Conservation (phyloP, 2,888 invertebrate species). For the Sphinx pinastri region DNA sequence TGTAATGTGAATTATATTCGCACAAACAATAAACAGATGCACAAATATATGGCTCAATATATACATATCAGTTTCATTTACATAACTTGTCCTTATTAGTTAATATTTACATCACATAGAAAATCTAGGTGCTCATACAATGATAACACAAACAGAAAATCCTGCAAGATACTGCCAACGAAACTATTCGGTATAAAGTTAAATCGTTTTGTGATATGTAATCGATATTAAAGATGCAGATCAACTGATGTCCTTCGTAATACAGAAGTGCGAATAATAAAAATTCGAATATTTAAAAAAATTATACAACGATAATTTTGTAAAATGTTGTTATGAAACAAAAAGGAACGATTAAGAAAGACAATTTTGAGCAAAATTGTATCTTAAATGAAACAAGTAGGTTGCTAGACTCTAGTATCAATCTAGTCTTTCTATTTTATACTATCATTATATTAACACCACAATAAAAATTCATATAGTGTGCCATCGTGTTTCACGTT, state of each 20-base stretch:
- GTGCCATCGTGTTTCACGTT: too few species aligned
- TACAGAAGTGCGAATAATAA: neutral
- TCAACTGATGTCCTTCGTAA: neutral
- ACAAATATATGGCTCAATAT: constrained; percentile 56
- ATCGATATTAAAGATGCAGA: neutral
- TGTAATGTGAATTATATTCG: constrained; percentile 69
- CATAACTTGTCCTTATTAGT: constrained; percentile 59
- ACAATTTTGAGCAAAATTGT: neutral
- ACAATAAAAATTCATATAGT: too few species aligned
- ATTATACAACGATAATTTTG: neutral
- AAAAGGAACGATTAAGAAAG: neutral
- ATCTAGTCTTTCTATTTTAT: neutral
- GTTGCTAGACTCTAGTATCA: neutral
- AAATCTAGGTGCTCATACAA: constrained; percentile 11
- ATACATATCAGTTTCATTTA: constrained; percentile 53
- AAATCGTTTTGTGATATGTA: neutral
- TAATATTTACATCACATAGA: constrained; percentile 54
- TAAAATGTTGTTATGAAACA: neutral
- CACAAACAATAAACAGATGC: constrained; percentile 72
- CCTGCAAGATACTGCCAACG: neutral
- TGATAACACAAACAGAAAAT: constrained; percentile 2
- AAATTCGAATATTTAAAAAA: neutral
- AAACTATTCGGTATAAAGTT: neutral
- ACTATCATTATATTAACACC: constrained; percentile 6
- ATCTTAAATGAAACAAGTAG: neutral